Conservation (phyloP, 2,888 invertebrate genomes). For the Pardosa pseudoannulata region DNA sequence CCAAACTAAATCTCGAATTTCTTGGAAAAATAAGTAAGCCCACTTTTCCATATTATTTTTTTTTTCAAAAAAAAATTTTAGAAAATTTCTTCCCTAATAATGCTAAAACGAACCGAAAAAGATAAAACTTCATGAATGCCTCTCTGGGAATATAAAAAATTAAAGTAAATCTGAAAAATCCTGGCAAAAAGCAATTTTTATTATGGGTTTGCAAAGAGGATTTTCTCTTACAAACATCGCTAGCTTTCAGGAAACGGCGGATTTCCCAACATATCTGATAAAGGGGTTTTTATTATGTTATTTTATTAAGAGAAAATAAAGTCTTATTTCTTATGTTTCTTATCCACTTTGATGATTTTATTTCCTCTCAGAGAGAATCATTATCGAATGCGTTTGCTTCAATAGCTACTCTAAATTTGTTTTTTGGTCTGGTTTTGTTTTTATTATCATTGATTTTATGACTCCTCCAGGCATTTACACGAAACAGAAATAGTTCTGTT, state of each 20-base stretch:
- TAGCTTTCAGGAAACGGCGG: constrained; percentile 2
- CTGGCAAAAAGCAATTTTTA: constrained; percentile 1
- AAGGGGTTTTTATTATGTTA: constrained; percentile 7
- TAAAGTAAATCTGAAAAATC: constrained; percentile 4
- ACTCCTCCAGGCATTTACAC: no score
- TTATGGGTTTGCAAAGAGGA: not conserved
- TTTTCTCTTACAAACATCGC: not conserved
- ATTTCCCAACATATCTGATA: constrained; percentile 12
- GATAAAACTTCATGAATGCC: not conserved
- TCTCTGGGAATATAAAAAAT: not conserved
- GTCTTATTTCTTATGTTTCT: constrained; percentile 5
- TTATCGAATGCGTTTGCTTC: not conserved
- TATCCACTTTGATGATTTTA: constrained; percentile 17
- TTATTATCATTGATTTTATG: no score
- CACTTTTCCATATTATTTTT: not conserved
- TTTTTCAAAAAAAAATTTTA: not conserved
- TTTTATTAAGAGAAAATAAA: constrained; percentile 2
- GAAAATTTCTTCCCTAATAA: not conserved
- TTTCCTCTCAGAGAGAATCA: constrained; percentile 2
- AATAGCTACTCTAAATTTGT: no score
- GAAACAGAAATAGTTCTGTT: no score
- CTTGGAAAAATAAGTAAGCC: no score
- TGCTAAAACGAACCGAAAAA: constrained; percentile 13
- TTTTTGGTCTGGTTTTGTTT: no score
- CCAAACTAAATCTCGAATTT: no score